Conservation (phyloP, 2,888 invertebrate genomes). For the Laspeyria flexula region DNA sequence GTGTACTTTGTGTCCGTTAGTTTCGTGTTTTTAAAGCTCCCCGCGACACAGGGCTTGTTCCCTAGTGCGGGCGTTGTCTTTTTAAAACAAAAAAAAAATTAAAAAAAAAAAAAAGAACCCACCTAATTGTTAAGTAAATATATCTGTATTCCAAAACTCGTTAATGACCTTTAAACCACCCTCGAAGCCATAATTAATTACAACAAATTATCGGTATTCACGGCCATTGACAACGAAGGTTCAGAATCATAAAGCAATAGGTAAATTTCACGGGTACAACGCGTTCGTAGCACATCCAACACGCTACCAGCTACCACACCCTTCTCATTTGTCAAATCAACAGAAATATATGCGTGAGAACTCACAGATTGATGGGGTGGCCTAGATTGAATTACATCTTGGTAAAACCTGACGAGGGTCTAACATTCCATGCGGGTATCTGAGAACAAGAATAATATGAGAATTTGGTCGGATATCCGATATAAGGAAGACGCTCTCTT, state of each 20-base stretch:
- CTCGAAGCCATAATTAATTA: conserved; percentile 10
- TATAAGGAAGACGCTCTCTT: conserved; percentile 45
- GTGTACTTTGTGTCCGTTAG: too few relatives aligned
- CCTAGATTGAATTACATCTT: conserved; percentile 85
- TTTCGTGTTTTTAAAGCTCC: too few relatives aligned
- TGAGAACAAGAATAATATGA: conserved; percentile 75
- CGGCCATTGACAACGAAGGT: conserved; percentile 19
- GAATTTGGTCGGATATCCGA: conserved; percentile 68
- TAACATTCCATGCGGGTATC: conserved; percentile 74
- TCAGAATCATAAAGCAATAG: conserved; percentile 52
- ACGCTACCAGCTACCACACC: conserved; percentile 70
- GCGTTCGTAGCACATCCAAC: conserved; percentile 63
- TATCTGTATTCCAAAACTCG: neutral
- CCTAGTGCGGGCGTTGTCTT: too few relatives aligned
- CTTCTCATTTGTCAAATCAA: conserved; percentile 86
- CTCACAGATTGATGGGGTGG: conserved; percentile 84
- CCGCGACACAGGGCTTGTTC: too few relatives aligned
- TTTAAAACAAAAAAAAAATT: too few relatives aligned
- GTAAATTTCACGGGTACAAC: conserved; percentile 59
- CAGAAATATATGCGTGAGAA: conserved; percentile 85
- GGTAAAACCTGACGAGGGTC: conserved; percentile 83
- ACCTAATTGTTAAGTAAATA: neutral
- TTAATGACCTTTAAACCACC: conserved; percentile 1
- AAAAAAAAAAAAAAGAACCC: too few relatives aligned
- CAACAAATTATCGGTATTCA: conserved; percentile 9